Percentiles rank a stretch among this genome's conserved stretches.
phyloP scores from a whole-genome alignment of 2,888 invertebrate species.

The Lysandra coridon region DNA sequence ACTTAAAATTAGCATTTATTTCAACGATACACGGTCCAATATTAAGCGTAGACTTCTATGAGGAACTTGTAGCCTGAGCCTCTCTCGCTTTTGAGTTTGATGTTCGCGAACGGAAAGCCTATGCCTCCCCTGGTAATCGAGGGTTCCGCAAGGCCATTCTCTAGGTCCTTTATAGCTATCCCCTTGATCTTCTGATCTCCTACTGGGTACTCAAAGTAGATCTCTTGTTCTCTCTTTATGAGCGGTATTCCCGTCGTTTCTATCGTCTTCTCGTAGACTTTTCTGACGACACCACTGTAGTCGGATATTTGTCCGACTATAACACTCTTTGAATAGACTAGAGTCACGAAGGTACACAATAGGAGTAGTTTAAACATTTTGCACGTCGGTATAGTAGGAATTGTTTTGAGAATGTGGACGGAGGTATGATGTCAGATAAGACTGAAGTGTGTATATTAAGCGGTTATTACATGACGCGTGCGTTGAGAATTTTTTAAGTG shows the following conservation, averaged over 20 bases:
- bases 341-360: constrained; percentile 43
- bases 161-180: constrained; percentile 66
- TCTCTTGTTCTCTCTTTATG: constrained; percentile 57
- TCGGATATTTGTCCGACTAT: constrained; percentile 62
- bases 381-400: constrained; percentile 21
- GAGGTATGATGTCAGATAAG: constrained; percentile 33
- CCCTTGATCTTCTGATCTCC: constrained; percentile 67
- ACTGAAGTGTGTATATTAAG: constrained; percentile 15
- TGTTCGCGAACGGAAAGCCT: constrained; percentile 61
- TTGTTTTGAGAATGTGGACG: constrained; percentile 29
- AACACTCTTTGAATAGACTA: constrained; percentile 54
- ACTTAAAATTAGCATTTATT: constrained; percentile 16
- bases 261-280: constrained; percentile 54
- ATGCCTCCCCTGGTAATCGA: constrained; percentile 68
- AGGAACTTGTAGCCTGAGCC: constrained; percentile 62
- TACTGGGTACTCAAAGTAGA: constrained; percentile 55
- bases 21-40: constrained; percentile 18
- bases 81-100: constrained; percentile 70
- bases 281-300: constrained; percentile 52
- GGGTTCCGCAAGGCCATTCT: constrained; percentile 62
- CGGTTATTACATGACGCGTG: constrained; percentile 35
- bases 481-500: not conserved
- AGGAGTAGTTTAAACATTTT: constrained; percentile 40
- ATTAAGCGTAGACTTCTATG: constrained; percentile 68
- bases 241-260: constrained; percentile 54